A percentile compares a stretch with the other conserved stretches of the same genome.
phyloP scores from a whole-genome alignment of 2,888 invertebrate genomes.

The Achlya flavicornis region DNA sequence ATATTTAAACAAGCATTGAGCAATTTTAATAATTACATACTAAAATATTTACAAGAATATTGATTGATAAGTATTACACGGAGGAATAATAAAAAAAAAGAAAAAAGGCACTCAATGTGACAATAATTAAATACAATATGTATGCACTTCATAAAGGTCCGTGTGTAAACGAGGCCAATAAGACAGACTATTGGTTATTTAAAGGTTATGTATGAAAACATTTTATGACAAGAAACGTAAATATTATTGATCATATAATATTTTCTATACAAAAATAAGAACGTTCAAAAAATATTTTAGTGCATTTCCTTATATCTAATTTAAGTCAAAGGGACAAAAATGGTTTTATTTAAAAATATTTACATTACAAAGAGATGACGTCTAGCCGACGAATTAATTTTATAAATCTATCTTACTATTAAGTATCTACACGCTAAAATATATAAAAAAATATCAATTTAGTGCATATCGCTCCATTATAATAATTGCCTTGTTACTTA shows the following conservation, averaged over 20 bases:
- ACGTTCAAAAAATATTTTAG: slow-evolving; percentile 19
- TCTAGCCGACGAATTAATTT: slow-evolving; percentile 56
- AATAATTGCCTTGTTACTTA: neutral
- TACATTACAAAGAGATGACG: slow-evolving; percentile 39
- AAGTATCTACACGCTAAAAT: slow-evolving; percentile 21
- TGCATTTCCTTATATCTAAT: slow-evolving; percentile 24
- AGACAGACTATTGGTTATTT: too few relatives aligned
- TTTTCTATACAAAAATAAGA: slow-evolving; percentile 8
- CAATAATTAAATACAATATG: neutral
- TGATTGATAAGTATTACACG: neutral
- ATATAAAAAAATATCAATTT: slow-evolving; percentile 40
- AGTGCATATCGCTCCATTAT: slow-evolving; percentile 16
- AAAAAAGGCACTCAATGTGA: slow-evolving; percentile 7
- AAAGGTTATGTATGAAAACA: neutral
- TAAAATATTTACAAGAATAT: neutral
- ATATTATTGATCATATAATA: neutral
- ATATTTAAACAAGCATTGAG: slow-evolving; percentile 57
- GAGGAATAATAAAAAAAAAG: neutral
- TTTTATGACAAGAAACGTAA: neutral
- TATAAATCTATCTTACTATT: slow-evolving; percentile 25
- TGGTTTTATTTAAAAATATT: slow-evolving; percentile 26
- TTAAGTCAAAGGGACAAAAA: slow-evolving; percentile 48
- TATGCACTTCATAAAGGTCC: neutral
- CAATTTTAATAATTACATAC: slow-evolving; percentile 40
- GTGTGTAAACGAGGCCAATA: too few relatives aligned